Conservation (phyloP, 2,113 vertebrate species). For the Empidonax traillii region DNA sequence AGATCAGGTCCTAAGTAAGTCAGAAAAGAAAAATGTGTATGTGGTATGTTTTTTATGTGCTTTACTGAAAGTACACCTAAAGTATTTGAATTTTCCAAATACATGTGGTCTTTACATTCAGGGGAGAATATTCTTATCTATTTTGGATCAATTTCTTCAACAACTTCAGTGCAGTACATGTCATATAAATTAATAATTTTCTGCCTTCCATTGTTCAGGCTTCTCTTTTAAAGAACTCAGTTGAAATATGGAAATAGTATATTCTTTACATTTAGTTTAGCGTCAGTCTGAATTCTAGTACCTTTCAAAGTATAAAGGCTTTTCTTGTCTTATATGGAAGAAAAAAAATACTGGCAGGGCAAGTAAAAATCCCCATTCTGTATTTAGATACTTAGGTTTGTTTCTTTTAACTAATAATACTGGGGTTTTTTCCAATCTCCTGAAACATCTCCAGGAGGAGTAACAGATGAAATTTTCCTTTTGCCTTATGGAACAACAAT, state of each 20-base stretch:
- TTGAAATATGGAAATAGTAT: background rate
- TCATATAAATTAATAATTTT: background rate
- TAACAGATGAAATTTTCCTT: background rate
- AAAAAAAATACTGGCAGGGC: background rate
- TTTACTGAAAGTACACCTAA: background rate
- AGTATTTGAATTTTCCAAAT: background rate
- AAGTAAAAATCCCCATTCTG: background rate
- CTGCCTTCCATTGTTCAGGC: background rate
- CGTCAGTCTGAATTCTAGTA: background rate
- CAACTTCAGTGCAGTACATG: background rate
- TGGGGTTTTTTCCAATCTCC: background rate
- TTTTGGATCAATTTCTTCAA: background rate
- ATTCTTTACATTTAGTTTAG: background rate
- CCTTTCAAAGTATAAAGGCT: background rate
- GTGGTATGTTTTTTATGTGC: background rate
- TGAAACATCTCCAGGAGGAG: background rate
- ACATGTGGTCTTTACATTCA: background rate
- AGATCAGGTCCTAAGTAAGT: background rate
- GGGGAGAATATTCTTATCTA: background rate
- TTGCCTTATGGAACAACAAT: background rate
- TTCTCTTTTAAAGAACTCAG: background rate
- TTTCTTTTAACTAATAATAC: background rate
- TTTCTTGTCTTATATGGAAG: background rate
- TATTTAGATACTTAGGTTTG: background rate
- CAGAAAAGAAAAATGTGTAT: background rate